Base-by-base conservation (phyloP, 2,888 invertebrate species). In the Linyphia triangularis region DNA sequence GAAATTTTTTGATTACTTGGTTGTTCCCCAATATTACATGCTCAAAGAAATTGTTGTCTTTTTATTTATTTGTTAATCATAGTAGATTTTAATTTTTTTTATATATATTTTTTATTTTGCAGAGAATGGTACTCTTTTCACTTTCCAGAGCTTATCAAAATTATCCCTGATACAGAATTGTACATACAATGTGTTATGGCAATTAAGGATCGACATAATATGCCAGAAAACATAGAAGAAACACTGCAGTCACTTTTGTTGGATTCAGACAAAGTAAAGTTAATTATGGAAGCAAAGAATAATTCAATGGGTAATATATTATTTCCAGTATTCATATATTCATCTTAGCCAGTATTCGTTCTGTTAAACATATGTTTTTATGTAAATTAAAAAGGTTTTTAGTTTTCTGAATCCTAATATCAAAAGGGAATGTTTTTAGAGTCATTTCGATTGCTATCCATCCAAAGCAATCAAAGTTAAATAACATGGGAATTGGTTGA, bases 111-210 rank as follows among this genome's bases (percentile, higher is more conserved):
- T 70, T 33, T 79, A 88, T 86, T 28, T 77, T 89, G 0, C 89
- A 93, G 98, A 92, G 98, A 99, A 93, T 99, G 99, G 99, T 99
- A 99, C 92, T 98, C 99, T 0, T 99, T 99, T 93, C 99, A 99
- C 93, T 99, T 98, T 94, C 99, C 99, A 93, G 99, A 99, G 95
- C 95, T 99, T 92, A 95, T 97, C 77, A 98, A 96, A 94, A 96
- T 99, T 90, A 97, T 99, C 0, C 96, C 97, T 0, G 99, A 99
- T 92, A 99, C 99, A 93, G 96, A 98, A 92, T 94, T 96, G 91
- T 99, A 96, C 93, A 96, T 98, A 0, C 96, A 95, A 92, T 95
- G 96, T 40, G 96, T 96, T 0, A 95, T 96, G 77, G 88, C 91
- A 37, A 92, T 94, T 86, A 97, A 97, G 92, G 97, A 99, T 92